Conservation (phyloP, 2,797 vertebrate genomes). For the Danio kyathit region DNA sequence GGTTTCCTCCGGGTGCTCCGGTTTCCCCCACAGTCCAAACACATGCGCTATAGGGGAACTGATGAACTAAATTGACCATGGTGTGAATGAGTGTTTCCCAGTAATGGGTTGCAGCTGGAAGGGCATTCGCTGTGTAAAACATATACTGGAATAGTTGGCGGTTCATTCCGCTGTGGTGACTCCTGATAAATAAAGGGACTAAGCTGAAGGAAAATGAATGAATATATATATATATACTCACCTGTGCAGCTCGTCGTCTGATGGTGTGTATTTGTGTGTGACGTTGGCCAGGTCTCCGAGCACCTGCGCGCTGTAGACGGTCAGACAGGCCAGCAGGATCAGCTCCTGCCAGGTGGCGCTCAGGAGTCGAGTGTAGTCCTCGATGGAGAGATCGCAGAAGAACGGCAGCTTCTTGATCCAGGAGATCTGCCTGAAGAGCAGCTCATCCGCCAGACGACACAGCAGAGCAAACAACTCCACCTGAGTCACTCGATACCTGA, state of each 20-base stretch:
- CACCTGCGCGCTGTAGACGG: slow-evolving; percentile 96
- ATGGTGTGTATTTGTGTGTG: slow-evolving; percentile 96
- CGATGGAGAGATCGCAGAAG: slow-evolving; percentile 97
- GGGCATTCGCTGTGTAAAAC: too few species aligned
- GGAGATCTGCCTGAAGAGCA: slow-evolving; percentile 97
- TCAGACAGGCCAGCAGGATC: slow-evolving; percentile 95
- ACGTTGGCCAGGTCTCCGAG: slow-evolving; percentile 95
- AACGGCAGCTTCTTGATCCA: slow-evolving; percentile 99
- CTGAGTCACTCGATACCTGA: slow-evolving; percentile 93
- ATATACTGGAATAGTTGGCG: too few species aligned
- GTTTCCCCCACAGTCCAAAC: too few species aligned
- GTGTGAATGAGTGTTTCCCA: too few species aligned
- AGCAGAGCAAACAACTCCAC: slow-evolving; percentile 96
- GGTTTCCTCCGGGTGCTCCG: too few species aligned
- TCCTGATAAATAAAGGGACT: too few species aligned
- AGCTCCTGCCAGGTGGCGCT: slow-evolving; percentile 99
- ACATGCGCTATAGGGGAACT: too few species aligned
- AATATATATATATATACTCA: too few species aligned
- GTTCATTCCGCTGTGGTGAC: too few species aligned
- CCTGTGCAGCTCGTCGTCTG: slow-evolving; percentile 95
- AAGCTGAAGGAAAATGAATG: too few species aligned
- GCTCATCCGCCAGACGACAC: slow-evolving; percentile 97
- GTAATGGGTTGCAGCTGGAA: too few species aligned
- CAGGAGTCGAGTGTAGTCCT: slow-evolving; percentile 98
- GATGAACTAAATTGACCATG: too few species aligned